Conservation (phyloP, 2,113 vertebrate genomes). For the Vombatus ursinus region DNA sequence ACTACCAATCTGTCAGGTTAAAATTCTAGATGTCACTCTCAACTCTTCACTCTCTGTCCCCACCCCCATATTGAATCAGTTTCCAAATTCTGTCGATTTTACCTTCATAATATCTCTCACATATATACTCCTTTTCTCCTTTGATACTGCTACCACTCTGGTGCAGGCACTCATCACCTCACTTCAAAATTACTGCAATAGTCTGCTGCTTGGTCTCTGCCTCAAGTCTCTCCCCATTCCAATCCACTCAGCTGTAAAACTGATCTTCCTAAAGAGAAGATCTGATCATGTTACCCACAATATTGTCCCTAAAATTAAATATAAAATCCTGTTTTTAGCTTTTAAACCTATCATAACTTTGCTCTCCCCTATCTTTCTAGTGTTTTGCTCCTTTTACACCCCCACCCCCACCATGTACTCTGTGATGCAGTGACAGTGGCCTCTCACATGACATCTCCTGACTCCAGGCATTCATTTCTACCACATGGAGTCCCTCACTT, state of each 20-base stretch:
- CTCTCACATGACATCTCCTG: not conserved
- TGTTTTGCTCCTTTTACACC: not conserved
- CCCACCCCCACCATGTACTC: not conserved
- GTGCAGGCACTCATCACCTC: not conserved
- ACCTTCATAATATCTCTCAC: not conserved
- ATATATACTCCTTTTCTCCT: not conserved
- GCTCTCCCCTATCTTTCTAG: not conserved
- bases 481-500: not conserved
- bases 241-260: not conserved
- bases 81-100: not conserved
- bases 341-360: not conserved
- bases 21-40: not conserved
- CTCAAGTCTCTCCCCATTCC: not conserved
- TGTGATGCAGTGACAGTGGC: not conserved
- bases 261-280: not conserved
- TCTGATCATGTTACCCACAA: not conserved
- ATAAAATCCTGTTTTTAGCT: not conserved
- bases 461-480: not conserved
- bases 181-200: no score
- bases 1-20: not conserved
- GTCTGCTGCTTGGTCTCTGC: not conserved
- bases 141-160: not conserved
- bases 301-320: not conserved
- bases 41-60: not conserved
- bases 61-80: not conserved